Conservation (phyloP, 2,888 invertebrate genomes). For the Nephrotoma guestfalica region DNA sequence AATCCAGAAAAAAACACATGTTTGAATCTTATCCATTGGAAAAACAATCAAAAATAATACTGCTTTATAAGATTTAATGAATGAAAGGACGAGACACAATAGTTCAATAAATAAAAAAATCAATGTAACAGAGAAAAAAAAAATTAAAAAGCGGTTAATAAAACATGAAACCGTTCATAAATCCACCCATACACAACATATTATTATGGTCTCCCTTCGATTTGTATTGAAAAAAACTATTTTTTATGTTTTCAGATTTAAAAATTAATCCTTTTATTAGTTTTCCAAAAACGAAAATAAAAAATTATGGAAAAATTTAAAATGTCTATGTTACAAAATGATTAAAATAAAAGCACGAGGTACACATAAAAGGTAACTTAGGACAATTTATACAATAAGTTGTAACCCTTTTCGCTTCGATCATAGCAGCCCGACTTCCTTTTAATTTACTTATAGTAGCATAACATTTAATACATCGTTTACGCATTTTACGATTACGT, state of each 20-base stretch:
- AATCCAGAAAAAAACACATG: not conserved
- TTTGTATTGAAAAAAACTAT: not conserved
- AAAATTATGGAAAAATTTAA: not conserved
- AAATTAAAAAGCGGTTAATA: not conserved
- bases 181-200: not conserved
- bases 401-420: not conserved
- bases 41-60: not conserved
- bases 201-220: not conserved
- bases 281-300: not conserved
- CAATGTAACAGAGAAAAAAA: not conserved
- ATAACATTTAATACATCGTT: not conserved
- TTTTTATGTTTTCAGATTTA: not conserved
- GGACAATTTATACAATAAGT: constrained; percentile 1
- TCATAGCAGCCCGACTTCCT: constrained; percentile 3
- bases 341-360: not conserved
- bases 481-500: not conserved
- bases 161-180: not conserved
- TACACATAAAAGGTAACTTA: constrained; percentile 3
- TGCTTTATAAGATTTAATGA: not conserved
- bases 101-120: not conserved
- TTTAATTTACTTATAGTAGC: not conserved
- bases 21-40: not conserved
- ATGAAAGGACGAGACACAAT: not conserved
- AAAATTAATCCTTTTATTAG: not conserved
- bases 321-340: not conserved